phyloP scores from a whole-genome alignment of 2,888 invertebrate genomes.

The Antitype chi region DNA sequence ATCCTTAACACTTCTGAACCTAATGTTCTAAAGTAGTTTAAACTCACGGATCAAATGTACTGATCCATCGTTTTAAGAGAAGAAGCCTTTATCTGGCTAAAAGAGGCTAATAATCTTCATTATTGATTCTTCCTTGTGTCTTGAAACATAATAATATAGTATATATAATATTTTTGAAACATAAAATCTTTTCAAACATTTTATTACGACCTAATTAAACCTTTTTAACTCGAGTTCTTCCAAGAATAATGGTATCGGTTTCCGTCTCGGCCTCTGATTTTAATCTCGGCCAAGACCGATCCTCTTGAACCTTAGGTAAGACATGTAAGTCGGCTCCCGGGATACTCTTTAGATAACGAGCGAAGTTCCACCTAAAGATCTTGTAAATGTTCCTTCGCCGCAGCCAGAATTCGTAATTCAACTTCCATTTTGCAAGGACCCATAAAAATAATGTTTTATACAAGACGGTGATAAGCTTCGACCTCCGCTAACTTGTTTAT shows the following conservation, averaged over 20 bases:
- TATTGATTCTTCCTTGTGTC: background rate
- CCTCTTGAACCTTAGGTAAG: constrained; percentile 64
- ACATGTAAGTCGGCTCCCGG: constrained; percentile 67
- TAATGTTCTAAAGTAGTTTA: background rate
- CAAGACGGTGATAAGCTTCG: constrained; percentile 63
- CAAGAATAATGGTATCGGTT: constrained; percentile 59
- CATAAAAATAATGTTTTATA: constrained; percentile 70
- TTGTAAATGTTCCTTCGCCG: constrained; percentile 74
- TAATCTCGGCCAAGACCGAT: constrained; percentile 59
- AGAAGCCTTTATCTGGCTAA: background rate
- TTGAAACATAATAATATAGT: background rate
- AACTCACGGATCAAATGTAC: background rate
- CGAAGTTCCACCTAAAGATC: constrained; percentile 74
- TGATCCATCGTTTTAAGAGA: background rate
- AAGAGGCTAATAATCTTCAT: background rate
- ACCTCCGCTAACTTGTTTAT: constrained; percentile 50
- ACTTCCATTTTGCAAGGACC: constrained; percentile 68
- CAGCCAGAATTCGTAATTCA: constrained; percentile 74
- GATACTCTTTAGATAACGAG: constrained; percentile 74
- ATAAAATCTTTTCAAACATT: constrained; percentile 34
- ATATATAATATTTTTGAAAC: background rate
- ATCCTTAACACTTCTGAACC: background rate
- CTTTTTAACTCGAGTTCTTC: constrained; percentile 39
- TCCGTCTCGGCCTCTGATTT: constrained; percentile 49
- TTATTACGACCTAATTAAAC: constrained; percentile 54